phyloP scores from a whole-genome alignment of 1,140 invertebrate species.

The Eueides isabella region DNA sequence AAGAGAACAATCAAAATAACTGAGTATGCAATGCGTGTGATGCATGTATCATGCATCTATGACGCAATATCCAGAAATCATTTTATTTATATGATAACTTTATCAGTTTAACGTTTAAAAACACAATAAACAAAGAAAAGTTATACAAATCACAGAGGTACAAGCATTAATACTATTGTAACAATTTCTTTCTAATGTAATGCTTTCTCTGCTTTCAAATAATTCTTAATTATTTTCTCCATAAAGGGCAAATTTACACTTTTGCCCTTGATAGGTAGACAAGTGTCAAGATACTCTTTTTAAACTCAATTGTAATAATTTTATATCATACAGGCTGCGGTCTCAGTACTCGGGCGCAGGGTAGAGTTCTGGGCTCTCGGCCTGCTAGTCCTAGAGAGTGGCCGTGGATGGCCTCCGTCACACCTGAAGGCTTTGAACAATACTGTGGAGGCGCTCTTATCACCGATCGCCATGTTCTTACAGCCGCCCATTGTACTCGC shows the following conservation, averaged over 20 bases:
- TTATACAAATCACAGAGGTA: too few species aligned
- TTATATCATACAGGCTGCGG: conserved; percentile 84
- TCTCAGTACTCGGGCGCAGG: conserved; percentile 82
- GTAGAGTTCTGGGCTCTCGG: conserved; percentile 83
- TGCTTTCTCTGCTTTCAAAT: too few species aligned
- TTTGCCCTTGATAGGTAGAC: neutral
- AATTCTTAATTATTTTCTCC: too few species aligned
- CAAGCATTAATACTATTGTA: too few species aligned
- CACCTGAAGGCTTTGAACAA: conserved; percentile 82
- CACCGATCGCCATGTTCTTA: conserved; percentile 89
- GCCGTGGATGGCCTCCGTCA: conserved; percentile 92
- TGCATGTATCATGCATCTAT: too few species aligned
- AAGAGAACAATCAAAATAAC: too few species aligned
- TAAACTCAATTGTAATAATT: neutral
- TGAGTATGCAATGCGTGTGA: too few species aligned
- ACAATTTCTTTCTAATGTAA: too few species aligned
- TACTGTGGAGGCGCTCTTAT: conserved; percentile 92
- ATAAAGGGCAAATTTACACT: neutral
- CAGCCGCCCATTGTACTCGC: conserved; percentile 90
- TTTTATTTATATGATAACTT: too few species aligned
- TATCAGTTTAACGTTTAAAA: too few species aligned
- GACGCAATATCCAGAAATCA: too few species aligned
- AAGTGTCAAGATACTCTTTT: neutral
- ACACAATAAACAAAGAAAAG: too few species aligned
- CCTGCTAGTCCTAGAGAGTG: conserved; percentile 87